Conservation (phyloP, 2,113 vertebrate genomes). For the Candoia aspera region DNA sequence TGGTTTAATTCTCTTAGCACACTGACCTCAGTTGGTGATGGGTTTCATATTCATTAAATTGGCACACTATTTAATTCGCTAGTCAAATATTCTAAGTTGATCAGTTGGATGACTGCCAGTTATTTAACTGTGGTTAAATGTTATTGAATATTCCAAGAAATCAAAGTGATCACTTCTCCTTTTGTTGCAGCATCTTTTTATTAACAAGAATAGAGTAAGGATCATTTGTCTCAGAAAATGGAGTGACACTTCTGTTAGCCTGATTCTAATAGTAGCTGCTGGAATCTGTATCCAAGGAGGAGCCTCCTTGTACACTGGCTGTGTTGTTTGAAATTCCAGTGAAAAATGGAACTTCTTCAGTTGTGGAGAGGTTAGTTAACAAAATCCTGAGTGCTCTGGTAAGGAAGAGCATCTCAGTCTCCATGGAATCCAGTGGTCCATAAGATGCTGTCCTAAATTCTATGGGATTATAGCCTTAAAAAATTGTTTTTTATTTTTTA, state of each 20-base stretch:
- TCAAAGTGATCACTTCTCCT: too few species aligned
- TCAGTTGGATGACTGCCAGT: neutral
- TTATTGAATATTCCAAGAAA: neutral
- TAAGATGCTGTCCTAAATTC: neutral
- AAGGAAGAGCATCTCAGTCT: neutral
- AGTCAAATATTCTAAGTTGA: neutral
- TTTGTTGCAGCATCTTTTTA: neutral
- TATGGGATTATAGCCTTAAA: neutral
- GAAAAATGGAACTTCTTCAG: neutral
- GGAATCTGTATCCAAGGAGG: neutral
- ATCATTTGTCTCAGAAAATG: neutral
- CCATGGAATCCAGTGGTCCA: neutral
- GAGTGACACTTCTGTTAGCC: neutral
- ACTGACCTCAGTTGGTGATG: neutral
- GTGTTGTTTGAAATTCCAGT: neutral
- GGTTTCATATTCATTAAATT: neutral
- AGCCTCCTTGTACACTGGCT: too few species aligned
- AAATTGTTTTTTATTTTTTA: neutral
- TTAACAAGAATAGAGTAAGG: neutral
- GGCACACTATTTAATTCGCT: neutral
- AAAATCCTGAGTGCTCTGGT: neutral
- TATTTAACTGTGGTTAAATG: neutral
- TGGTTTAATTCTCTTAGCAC: neutral
- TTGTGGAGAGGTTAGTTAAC: neutral
- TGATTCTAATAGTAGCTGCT: neutral